A percentile compares a stretch with the other conserved stretches of the same genome.
These are phyloP conservation scores for Chrysolina oricalcia DNA, from an alignment of 2,888 invertebrate species.

Conservation along the genomic window DNA sequence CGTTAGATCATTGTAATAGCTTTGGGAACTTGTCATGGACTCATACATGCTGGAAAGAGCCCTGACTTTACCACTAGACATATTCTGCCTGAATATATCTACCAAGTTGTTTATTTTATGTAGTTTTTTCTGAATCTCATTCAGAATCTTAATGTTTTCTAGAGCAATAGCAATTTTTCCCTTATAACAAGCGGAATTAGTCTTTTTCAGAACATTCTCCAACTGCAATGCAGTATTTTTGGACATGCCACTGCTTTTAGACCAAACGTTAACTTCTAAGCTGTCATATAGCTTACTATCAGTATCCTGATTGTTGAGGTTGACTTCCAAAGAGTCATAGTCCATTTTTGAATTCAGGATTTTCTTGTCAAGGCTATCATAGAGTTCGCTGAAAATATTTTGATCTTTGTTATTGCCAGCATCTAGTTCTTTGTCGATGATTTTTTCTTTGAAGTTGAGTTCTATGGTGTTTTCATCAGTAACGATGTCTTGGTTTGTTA, in stretches of 20 bases:
- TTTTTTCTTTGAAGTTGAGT: constrained; percentile 69
- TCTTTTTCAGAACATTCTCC: constrained; percentile 70
- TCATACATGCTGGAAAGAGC: constrained; percentile 83
- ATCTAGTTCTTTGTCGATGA: constrained; percentile 68
- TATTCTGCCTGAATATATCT: constrained; percentile 74
- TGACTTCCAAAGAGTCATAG: constrained; percentile 66
- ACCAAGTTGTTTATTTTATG: constrained; percentile 82
- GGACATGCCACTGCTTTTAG: constrained; percentile 53
- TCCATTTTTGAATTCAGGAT: constrained; percentile 64
- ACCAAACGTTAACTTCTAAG: constrained; percentile 65
- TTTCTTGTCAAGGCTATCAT: constrained; percentile 68
- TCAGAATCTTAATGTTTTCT: constrained; percentile 78
- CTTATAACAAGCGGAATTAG: constrained; percentile 52
- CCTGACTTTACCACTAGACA: constrained; percentile 81
- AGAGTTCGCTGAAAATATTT: constrained; percentile 64
- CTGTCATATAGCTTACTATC: constrained; percentile 64
- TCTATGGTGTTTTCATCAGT: constrained; percentile 67
- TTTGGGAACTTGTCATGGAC: constrained; percentile 75
- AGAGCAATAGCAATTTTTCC: constrained; percentile 67
- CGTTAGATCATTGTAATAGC: constrained; percentile 72
- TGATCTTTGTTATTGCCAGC: constrained; percentile 48
- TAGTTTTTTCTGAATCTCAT: constrained; percentile 81
- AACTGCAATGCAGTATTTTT: constrained; percentile 58
- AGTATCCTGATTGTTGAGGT: constrained; percentile 61
- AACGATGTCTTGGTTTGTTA: constrained; percentile 56